phyloP scores from a whole-genome alignment of 2,797 vertebrate genomes.

The Alcedo atthis region DNA sequence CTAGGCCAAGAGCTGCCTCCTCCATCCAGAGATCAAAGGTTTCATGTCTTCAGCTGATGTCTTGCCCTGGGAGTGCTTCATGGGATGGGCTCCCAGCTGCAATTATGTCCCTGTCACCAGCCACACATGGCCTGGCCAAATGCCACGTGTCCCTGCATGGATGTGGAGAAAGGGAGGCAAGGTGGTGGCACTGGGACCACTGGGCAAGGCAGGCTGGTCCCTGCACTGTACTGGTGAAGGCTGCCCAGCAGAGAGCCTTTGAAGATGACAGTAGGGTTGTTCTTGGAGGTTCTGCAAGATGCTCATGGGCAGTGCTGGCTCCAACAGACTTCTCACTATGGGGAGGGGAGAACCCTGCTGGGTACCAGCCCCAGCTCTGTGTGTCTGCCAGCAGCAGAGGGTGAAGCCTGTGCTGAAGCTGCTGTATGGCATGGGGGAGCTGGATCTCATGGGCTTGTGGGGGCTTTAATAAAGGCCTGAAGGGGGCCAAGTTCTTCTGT shows the following conservation, averaged over 20 bases:
- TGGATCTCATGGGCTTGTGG: neutral
- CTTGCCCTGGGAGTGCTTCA: neutral
- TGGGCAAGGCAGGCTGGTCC: neutral
- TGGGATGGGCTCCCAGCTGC: neutral
- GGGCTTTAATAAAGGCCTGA: conserved; percentile 20
- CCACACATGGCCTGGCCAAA: neutral
- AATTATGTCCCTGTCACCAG: neutral
- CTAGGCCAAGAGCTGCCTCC: neutral
- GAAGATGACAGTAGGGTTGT: neutral
- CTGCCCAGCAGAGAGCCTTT: neutral
- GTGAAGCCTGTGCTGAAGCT: neutral
- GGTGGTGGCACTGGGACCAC: neutral
- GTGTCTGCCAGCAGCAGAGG: rapidly evolving
- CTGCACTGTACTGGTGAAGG: neutral
- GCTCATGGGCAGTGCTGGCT: neutral
- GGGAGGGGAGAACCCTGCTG: neutral
- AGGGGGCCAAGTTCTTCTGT: neutral
- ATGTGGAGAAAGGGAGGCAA: neutral
- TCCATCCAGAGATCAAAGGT: neutral
- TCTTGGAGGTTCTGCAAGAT: neutral
- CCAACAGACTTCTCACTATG: neutral
- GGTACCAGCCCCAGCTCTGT: neutral
- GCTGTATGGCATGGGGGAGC: neutral
- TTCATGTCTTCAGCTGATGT: neutral
- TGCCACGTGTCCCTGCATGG: rapidly evolving